Percentiles rank a stretch among this genome's conserved stretches.
Conservation (phyloP, 2,888 invertebrate genomes). For the Spodoptera littoralis region DNA sequence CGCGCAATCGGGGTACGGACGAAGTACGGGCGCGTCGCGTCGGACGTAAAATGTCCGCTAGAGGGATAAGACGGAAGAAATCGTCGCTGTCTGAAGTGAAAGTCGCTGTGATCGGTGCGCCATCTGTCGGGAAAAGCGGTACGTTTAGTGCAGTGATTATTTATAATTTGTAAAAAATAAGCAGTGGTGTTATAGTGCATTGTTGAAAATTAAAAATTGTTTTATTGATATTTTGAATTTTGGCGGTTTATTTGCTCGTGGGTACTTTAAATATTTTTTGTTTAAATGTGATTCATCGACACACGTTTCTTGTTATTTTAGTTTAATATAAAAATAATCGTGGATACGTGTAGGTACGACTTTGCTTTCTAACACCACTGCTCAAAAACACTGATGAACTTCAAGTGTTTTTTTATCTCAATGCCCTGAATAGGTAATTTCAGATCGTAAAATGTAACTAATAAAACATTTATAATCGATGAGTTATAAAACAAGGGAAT, state of each 20-base stretch:
- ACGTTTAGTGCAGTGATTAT: constrained; percentile 72
- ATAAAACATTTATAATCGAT: constrained; percentile 54
- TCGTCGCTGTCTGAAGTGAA: constrained; percentile 96
- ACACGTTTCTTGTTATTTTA: constrained; percentile 30
- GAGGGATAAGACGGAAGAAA: constrained; percentile 96
- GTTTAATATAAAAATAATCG: constrained; percentile 47
- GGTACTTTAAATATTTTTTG: background rate
- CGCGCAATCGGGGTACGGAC: constrained; percentile 66
- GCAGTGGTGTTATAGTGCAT: constrained; percentile 28
- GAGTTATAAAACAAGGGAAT: constrained; percentile 56
- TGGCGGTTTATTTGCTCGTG: background rate
- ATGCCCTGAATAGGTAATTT: constrained; percentile 61
- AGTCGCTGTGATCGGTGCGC: constrained; percentile 96
- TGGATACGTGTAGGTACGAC: constrained; percentile 40
- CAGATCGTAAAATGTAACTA: constrained; percentile 52
- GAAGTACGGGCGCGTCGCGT: constrained; percentile 68
- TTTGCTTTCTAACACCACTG: constrained; percentile 37
- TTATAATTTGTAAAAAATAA: constrained; percentile 15
- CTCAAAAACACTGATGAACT: constrained; percentile 60
- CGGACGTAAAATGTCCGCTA: constrained; percentile 90
- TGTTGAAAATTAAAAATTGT: constrained; percentile 21
- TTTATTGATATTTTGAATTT: background rate
- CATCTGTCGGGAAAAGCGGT: constrained; percentile 98
- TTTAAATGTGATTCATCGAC: constrained; percentile 19
- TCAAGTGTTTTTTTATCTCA: constrained; percentile 62